Conservation (phyloP, 2,888 invertebrate genomes). For the Catocala sponsa region DNA sequence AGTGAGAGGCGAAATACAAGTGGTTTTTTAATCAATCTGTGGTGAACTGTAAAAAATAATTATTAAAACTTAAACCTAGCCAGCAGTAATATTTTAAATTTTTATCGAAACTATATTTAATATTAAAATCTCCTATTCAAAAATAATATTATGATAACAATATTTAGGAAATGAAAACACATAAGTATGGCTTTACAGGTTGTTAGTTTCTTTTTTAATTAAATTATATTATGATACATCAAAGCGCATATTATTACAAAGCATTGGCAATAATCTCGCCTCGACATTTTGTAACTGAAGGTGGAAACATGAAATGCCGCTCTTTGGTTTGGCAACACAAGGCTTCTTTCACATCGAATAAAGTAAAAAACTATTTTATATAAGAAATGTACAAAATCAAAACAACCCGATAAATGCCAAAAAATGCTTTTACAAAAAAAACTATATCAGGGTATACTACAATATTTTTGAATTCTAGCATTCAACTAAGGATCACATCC, state of each 20-base stretch:
- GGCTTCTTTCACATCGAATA: constrained; percentile 41
- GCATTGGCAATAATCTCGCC: constrained; percentile 49
- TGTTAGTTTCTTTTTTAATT: constrained; percentile 42
- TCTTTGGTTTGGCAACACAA: constrained; percentile 71
- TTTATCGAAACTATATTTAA: constrained; percentile 40
- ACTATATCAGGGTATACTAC: constrained; percentile 25
- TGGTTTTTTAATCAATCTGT: constrained; percentile 50
- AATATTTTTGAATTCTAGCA: constrained; percentile 66
- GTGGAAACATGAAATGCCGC: constrained; percentile 63
- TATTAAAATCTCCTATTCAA: constrained; percentile 44
- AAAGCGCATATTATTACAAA: constrained; percentile 69
- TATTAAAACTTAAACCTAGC: constrained; percentile 61
- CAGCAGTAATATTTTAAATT: constrained; percentile 41
- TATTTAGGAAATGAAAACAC: constrained; percentile 47
- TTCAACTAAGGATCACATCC: constrained; percentile 80
- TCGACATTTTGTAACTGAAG: constrained; percentile 40
- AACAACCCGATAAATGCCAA: constrained; percentile 62
- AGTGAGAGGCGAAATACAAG: constrained; percentile 77
- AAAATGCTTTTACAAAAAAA: constrained; percentile 45
- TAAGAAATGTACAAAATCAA: constrained; percentile 37
- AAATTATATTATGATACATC: constrained; percentile 30
- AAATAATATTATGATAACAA: constrained; percentile 61
- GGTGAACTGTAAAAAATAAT: constrained; percentile 51
- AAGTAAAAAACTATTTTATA: constrained; percentile 33
- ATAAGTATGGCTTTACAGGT: constrained; percentile 55